Evolutionary conservation across 2,113 vertebrate genomes (phyloP).

Genomic region (Natator depressus): DNA sequence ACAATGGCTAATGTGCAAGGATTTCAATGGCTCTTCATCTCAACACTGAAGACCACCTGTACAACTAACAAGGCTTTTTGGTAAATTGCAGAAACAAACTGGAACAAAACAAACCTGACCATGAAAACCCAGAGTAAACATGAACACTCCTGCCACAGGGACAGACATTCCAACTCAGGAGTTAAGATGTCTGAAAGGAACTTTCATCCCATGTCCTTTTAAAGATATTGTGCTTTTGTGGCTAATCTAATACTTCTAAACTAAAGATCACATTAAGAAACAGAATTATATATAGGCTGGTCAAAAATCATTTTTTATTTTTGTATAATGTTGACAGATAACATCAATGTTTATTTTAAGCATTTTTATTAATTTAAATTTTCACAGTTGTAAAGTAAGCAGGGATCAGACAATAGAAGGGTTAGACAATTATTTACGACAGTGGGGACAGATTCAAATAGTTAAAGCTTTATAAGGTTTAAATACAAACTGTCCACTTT

Average conservation of each 20-base stretch:
- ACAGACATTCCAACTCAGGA: conserved; percentile 11
- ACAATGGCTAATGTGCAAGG: background rate
- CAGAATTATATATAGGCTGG: background rate
- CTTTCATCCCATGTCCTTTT: background rate
- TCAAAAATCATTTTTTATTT: background rate
- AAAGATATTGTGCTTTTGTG: background rate
- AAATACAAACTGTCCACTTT: background rate
- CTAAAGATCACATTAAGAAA: conserved; percentile 1
- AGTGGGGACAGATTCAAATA: background rate
- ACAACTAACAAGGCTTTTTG: background rate
- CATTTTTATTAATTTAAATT: background rate
- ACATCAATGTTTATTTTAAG: too few species aligned
- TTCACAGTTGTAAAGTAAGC: background rate
- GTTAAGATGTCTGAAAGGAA: background rate
- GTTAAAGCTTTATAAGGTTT: background rate
- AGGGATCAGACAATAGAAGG: background rate
- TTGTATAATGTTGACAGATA: too few species aligned
- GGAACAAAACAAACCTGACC: background rate
- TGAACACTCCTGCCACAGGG: background rate
- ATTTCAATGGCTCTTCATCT: background rate
- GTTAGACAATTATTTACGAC: background rate
- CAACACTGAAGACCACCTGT: background rate
- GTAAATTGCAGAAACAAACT: background rate
- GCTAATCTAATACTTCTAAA: background rate
- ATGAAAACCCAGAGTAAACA: background rate